Evolutionary conservation across 2,888 invertebrate genomes (phyloP).

Genomic region (Rapana venosa): DNA sequence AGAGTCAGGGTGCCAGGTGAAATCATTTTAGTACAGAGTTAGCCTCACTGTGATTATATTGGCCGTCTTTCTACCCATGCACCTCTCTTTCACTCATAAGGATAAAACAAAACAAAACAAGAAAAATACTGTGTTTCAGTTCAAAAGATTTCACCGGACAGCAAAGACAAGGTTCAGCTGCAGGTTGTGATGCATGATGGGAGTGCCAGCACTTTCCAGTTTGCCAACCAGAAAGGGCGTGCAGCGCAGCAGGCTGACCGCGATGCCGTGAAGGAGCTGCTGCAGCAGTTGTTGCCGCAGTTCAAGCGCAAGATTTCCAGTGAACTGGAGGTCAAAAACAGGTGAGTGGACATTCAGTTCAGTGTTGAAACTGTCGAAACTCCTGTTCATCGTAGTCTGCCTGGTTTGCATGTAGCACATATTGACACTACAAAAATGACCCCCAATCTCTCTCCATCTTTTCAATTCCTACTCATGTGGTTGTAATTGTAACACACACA

Average conservation of each 20-base stretch:
- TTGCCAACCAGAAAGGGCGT: conserved; percentile 91
- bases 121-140: conserved; percentile 80
- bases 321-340: conserved; percentile 92
- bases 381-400: too few relatives aligned
- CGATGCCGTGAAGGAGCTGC: conserved; percentile 93
- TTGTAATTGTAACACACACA: too few relatives aligned
- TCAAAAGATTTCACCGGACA: conserved; percentile 96
- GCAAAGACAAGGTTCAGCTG: conserved; percentile 97
- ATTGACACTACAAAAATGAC: too few relatives aligned
- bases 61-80: too few relatives aligned
- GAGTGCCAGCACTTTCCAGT: conserved; percentile 97
- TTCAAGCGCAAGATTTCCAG: conserved; percentile 94
- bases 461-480: too few relatives aligned
- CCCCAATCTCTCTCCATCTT: too few relatives aligned
- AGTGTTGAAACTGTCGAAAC: background rate
- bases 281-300: conserved; percentile 94
- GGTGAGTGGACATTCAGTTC: conserved; percentile 70
- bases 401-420: too few relatives aligned
- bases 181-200: conserved; percentile 97
- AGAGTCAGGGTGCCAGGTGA: too few relatives aligned
- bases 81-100: too few relatives aligned
- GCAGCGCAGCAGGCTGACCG: conserved; percentile 92
- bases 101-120: too few relatives aligned
- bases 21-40: too few relatives aligned
- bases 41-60: too few relatives aligned